Evolutionary conservation across 2,113 vertebrate species (phyloP).

Genomic region (Cyanistes caeruleus): DNA sequence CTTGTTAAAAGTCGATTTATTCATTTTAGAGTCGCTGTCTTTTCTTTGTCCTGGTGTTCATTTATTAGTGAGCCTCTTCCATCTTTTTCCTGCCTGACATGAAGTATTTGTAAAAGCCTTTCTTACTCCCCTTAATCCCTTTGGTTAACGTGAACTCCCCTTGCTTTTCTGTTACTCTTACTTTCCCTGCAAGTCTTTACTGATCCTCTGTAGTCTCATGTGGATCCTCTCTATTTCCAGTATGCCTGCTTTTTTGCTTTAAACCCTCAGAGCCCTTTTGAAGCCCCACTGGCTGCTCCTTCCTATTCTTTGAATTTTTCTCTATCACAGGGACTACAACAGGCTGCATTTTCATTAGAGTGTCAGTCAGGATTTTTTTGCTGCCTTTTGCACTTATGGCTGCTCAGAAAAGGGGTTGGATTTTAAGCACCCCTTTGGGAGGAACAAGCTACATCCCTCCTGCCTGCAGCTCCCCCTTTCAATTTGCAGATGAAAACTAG

Average conservation of each 20-base stretch:
- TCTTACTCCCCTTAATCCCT: constrained; percentile 38
- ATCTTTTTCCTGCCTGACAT: constrained; percentile 9
- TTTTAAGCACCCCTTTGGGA: constrained; percentile 32
- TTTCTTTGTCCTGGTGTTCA: not conserved
- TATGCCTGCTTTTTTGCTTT: not conserved
- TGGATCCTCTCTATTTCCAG: constrained; percentile 15
- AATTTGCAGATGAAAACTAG: constrained; percentile 16
- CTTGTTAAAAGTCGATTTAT: not conserved
- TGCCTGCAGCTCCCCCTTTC: not conserved
- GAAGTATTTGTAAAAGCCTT: constrained; percentile 37
- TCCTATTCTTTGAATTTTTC: not conserved
- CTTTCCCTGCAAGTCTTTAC: not conserved
- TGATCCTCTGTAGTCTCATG: not conserved
- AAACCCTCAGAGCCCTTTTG: not conserved
- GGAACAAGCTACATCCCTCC: not conserved
- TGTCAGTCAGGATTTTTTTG: not conserved
- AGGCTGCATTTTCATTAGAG: not conserved
- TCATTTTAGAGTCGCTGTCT: not conserved
- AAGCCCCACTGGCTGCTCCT: not conserved
- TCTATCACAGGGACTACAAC: not conserved
- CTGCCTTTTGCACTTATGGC: not conserved
- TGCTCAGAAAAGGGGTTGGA: not conserved
- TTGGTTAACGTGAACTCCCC: not conserved
- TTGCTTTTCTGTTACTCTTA: constrained; percentile 5
- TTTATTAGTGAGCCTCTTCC: constrained; percentile 19